Evolutionary conservation across 2,797 vertebrate genomes (phyloP).

Genomic region (Nasua narica): DNA sequence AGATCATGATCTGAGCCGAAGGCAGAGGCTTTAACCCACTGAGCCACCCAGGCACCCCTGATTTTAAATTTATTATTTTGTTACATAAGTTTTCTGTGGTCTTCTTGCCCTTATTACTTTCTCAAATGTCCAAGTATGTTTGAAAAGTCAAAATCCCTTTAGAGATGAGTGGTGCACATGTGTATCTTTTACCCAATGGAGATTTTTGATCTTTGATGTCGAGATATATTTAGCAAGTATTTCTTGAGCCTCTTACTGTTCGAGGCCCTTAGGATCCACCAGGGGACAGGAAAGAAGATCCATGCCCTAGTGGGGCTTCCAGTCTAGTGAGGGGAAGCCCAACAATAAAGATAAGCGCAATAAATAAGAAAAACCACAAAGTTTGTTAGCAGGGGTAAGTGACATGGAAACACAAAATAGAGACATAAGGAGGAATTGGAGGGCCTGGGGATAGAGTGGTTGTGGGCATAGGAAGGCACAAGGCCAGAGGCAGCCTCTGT

Average conservation of each 20-base stretch:
- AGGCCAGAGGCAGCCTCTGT: not conserved
- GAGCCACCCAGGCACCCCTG: not conserved
- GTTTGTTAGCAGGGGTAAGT: not conserved
- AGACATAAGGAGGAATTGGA: not conserved
- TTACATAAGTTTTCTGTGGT: slow-evolving; percentile 9
- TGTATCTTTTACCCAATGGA: not conserved
- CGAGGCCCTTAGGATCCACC: not conserved
- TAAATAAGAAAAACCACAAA: not conserved
- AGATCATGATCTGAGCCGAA: no score
- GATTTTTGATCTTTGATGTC: not conserved
- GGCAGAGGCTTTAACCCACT: no score
- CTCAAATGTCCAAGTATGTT: slow-evolving; percentile 27
- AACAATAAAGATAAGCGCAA: not conserved
- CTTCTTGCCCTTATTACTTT: not conserved
- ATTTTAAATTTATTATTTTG: slow-evolving; percentile 57
- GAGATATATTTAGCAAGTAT: not conserved
- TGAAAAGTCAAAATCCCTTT: not conserved
- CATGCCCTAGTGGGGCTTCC: not conserved
- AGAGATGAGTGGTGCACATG: not conserved
- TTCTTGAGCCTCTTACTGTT: not conserved
- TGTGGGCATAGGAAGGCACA: not conserved
- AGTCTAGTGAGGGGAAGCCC: not conserved
- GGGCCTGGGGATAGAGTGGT: not conserved
- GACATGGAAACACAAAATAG: not conserved
- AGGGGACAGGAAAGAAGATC: not conserved